Percentiles rank a stretch among this genome's conserved stretches.
phyloP scores from a whole-genome alignment of 2,888 invertebrate species.

The Chrysolina haemoptera region DNA sequence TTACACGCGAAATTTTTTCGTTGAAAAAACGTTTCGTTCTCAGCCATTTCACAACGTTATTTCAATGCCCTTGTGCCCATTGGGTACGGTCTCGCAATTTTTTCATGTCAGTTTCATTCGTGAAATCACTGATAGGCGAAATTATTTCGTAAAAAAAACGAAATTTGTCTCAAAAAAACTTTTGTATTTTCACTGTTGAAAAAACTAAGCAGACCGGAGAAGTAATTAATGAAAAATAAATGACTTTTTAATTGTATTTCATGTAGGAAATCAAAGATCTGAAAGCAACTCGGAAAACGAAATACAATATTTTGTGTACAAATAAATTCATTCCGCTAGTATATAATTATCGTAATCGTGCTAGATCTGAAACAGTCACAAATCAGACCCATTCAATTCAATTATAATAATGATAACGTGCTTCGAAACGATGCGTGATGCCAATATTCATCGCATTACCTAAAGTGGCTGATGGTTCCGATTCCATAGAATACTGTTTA shows the following conservation, averaged over 20 bases:
- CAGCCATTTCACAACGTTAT: too few species aligned
- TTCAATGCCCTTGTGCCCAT: too few species aligned
- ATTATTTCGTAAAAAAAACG: too few species aligned
- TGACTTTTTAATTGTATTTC: neutral
- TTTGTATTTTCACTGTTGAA: too few species aligned
- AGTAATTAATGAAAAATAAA: too few species aligned
- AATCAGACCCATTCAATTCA: constrained; percentile 56
- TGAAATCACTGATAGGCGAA: too few species aligned
- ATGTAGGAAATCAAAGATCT: neutral
- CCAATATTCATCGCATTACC: constrained; percentile 58
- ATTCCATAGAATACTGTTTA: constrained; percentile 61
- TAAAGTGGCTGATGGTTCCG: constrained; percentile 61
- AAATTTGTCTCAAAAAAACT: too few species aligned
- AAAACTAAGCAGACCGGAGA: too few species aligned
- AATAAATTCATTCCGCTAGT: constrained; percentile 48
- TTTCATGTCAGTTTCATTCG: too few species aligned
- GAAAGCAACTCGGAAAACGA: constrained; percentile 40
- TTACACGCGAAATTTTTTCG: too few species aligned
- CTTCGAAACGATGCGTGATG: constrained; percentile 49
- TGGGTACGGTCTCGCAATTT: too few species aligned
- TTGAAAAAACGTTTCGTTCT: too few species aligned
- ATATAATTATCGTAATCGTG: constrained; percentile 54
- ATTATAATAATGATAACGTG: constrained; percentile 58
- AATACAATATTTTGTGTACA: constrained; percentile 41
- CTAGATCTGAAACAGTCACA: constrained; percentile 53